Percentiles rank a stretch among this genome's conserved stretches.
Conservation (phyloP, 1,140 invertebrate species). For the Triops cancriformis region DNA sequence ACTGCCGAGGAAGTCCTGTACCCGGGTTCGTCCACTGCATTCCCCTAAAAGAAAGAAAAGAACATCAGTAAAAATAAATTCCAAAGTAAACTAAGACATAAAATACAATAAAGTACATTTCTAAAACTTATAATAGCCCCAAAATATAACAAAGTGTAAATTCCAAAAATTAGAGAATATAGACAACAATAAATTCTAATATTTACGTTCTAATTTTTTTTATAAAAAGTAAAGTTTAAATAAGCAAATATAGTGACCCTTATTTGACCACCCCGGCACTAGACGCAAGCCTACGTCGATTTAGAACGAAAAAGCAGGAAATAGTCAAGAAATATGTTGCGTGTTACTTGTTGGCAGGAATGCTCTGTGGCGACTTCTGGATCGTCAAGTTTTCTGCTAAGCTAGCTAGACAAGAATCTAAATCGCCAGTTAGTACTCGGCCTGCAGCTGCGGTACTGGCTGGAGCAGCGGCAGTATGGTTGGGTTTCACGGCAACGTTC, state of each 20-base stretch:
- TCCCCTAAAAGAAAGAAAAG: background rate
- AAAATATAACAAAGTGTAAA: no score
- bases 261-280: no score
- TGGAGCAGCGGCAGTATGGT: constrained; percentile 19
- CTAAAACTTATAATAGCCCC: no score
- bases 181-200: no score
- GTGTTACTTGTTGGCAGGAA: constrained; percentile 15
- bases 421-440: constrained; percentile 77
- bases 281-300: no score
- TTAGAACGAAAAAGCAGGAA: constrained; percentile 13
- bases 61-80: no score
- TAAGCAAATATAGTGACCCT: no score
- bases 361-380: constrained; percentile 55
- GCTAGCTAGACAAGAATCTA: constrained; percentile 81
- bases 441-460: constrained; percentile 37
- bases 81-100: background rate
- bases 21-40: background rate
- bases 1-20: background rate
- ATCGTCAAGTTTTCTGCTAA: constrained; percentile 86
- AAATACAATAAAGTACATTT: background rate
- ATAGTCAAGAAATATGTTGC: background rate
- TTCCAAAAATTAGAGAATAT: no score
- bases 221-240: no score
- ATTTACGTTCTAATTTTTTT: no score
- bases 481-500: constrained; percentile 21